Base-by-base conservation (phyloP, 2,888 invertebrate genomes). In the Apodemia duryi region DNA sequence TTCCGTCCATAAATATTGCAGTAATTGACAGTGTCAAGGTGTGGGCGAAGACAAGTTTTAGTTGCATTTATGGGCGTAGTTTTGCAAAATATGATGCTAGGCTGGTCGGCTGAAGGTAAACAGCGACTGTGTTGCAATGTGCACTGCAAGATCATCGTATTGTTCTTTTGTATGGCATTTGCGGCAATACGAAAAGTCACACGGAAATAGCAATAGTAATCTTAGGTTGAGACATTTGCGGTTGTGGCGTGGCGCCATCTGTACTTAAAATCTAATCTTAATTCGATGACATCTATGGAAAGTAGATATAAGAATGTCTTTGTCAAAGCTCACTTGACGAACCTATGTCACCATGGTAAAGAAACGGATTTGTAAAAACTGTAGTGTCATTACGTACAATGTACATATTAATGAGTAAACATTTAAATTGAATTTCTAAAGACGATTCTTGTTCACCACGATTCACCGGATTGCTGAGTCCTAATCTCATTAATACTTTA, bases 1-100 rank as follows among this genome's bases (percentile, higher is more conserved):
- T 65, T 68, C 63, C 29, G 51, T 21, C 43, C 62, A 65, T 69
- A 65, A 66, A 64, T 68, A 67, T 70, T 63, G 65, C 63, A 57
- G 57, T 67, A 68, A 66, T 60, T 64, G 68, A 63, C 67, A 66
- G 66, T 70, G 70, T 68, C 70, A 68, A 68, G 70, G 70, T 70
- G 70, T 70, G 66, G 70, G 68, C 67, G 67, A 63, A 65, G 67
- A 68, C 68, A 62, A 66, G 67, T 68, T 67, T 63, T 63, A 65
- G 54, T 64, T 52, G 41, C 61, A 61, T 60, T 67, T 61, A 67
- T 54, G 13, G 63, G 63, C 64, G 66, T 62, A 65, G 66, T 69
- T 67, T 64, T 65, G 67, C 65, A 62, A 67, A 66, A 62, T 57
- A 65, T 60, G 61, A 61, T 63, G 52, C 68, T 63, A 41, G 65